A percentile compares a stretch with the other conserved stretches of the same genome.
Evolutionary conservation across 1,140 invertebrate species (phyloP).

Genomic region (Aphelinus certus): DNA sequence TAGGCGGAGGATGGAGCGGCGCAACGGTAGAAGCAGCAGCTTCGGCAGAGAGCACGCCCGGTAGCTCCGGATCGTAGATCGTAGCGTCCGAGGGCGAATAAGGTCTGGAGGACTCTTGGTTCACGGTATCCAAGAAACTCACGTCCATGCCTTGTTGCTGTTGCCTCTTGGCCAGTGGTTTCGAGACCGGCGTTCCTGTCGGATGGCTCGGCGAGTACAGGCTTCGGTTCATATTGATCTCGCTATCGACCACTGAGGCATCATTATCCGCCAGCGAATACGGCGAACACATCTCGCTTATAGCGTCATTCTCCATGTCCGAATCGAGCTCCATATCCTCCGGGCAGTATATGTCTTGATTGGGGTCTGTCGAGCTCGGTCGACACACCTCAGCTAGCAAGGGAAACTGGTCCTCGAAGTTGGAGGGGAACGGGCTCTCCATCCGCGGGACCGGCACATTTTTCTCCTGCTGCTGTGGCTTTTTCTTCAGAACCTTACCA

Average conservation of each 20-base stretch:
- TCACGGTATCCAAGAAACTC: no score
- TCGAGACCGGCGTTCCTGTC: background rate
- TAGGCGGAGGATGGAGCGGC: constrained; percentile 11
- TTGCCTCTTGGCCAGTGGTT: background rate
- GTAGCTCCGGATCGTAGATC: constrained; percentile 44
- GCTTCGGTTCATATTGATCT: constrained; percentile 38
- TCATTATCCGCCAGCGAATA: constrained; percentile 28
- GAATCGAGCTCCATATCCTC: constrained; percentile 64
- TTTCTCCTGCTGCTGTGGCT: background rate
- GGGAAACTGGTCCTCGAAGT: constrained; percentile 51
- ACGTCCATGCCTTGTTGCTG: no score
- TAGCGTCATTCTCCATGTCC: constrained; percentile 54
- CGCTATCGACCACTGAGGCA: constrained; percentile 59
- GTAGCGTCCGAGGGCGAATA: constrained; percentile 51
- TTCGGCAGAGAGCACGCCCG: constrained; percentile 7
- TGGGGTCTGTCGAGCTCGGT: background rate
- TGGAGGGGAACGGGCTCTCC: constrained; percentile 56
- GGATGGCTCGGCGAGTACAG: constrained; percentile 46
- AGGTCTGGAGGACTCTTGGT: constrained; percentile 38
- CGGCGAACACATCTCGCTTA: constrained; percentile 8
- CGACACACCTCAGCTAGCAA: constrained; percentile 35
- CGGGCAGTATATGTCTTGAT: constrained; percentile 37
- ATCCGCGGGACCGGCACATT: constrained; percentile 36
- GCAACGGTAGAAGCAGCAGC: background rate
- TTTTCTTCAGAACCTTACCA: constrained; percentile 35